Conservation (phyloP, 2,888 invertebrate species). For the Acheta domesticus region DNA sequence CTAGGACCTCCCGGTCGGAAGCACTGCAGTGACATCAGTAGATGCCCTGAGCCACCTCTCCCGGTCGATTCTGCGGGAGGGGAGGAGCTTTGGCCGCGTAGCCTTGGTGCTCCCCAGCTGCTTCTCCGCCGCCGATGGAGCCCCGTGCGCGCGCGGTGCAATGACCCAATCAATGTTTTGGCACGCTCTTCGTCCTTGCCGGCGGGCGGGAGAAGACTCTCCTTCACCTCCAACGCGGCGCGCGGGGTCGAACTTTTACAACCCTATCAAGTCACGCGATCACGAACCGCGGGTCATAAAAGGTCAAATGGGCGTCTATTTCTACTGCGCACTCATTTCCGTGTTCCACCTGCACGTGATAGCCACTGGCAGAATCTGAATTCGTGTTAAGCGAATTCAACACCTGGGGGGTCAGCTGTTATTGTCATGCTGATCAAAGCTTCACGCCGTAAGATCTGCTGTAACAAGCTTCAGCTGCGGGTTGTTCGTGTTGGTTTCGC, state of each 20-base stretch:
- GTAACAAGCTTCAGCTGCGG: no score
- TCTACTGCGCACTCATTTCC: background rate
- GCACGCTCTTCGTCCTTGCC: background rate
- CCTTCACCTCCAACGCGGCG: background rate
- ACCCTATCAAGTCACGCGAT: background rate
- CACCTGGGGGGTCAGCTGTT: no score
- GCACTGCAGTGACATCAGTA: no score
- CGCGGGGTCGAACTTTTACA: background rate
- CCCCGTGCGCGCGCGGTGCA: background rate
- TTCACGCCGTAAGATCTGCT: no score
- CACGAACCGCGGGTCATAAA: background rate
- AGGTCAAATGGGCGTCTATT: conserved; percentile 18
- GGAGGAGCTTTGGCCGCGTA: no score
- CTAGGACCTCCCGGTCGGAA: no score
- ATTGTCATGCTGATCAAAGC: no score
- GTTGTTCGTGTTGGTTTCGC: no score
- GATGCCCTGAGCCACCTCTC: no score
- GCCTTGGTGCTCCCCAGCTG: background rate
- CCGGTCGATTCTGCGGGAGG: no score
- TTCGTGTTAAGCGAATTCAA: background rate
- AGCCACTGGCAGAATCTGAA: background rate
- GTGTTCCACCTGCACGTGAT: background rate
- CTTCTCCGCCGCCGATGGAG: background rate
- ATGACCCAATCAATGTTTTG: background rate
- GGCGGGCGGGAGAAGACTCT: background rate